Conservation (phyloP, 2,888 invertebrate species). For the Ptilodon capucinus region DNA sequence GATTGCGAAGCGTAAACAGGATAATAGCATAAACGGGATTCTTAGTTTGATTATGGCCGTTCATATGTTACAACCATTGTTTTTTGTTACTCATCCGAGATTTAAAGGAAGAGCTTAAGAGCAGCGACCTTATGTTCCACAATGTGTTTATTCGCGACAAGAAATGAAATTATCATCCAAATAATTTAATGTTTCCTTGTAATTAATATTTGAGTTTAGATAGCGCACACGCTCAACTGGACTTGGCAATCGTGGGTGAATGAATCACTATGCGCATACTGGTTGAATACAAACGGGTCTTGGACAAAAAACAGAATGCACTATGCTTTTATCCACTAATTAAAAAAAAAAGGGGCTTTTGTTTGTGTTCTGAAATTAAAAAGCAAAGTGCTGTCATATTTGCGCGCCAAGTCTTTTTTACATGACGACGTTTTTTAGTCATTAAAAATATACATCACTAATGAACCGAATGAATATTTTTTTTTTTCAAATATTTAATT, state of each 20-base stretch:
- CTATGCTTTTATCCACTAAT: neutral
- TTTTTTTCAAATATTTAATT: neutral
- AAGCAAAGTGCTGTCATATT: neutral
- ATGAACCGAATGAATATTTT: neutral
- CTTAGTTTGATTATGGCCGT: too few species aligned
- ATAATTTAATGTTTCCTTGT: slow-evolving; percentile 34
- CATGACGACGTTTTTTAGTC: neutral
- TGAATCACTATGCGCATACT: slow-evolving; percentile 37
- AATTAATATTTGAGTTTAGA: slow-evolving; percentile 33
- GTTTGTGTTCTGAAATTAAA: neutral
- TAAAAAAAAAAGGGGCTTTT: neutral
- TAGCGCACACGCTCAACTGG: slow-evolving; percentile 12
- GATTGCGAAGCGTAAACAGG: too few species aligned
- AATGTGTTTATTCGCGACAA: slow-evolving; percentile 24
- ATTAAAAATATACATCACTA: neutral
- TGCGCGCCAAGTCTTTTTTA: neutral
- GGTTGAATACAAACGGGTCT: slow-evolving; percentile 2
- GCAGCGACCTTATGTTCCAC: too few species aligned
- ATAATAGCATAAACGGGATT: too few species aligned
- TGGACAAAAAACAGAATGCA: slow-evolving; percentile 9
- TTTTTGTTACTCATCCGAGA: too few species aligned
- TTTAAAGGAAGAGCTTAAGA: too few species aligned
- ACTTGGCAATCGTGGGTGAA: slow-evolving; percentile 36
- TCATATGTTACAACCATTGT: too few species aligned
- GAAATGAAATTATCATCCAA: slow-evolving; percentile 29